Evolutionary conservation across 2,113 vertebrate genomes (phyloP), one percentile per base, ranked within the genome.

Genomic region (Mesoclemmys tuberculata): DNA sequence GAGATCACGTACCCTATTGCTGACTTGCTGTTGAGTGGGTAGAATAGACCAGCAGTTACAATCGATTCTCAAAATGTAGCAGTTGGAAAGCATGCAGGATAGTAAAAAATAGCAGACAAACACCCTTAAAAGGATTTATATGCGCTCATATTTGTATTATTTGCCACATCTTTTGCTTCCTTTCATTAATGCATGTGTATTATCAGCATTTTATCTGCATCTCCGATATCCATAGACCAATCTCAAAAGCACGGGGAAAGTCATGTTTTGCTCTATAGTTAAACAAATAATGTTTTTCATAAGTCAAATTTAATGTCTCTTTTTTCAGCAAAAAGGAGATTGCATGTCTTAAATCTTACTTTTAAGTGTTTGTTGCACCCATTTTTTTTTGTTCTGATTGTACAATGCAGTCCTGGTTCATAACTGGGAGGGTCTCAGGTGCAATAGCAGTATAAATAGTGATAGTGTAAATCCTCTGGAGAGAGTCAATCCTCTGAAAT

Each of bases 401-500:
- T 18, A 54, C 51, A 80, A 21, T 61, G 26, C 3, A 54, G 19
- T 80, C 19, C 85, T 89, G 8, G 46, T 8, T 18, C 44, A 41
- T 74, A 3, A 31, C 3, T 61, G 58, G 31, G 54, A 6, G 3
- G 21, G 49, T 14, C 31, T 56, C 55, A 31, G 55, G 26, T 46
- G 68, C 7, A 41, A 75, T 9, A 68, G 48, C 24, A 85, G 48
- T 27, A 87, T 68, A 87, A 64, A 68, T 35, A 87, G 55, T 21
- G 13, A 55, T 11, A 6, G 9, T 35, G 5, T 55, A 85, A 55
- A 27, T 56, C 52, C 49, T 46, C 46, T 26, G 58, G 8, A 80
- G 48, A 44, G 38, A 90, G 27, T n/a, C 31, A 80, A 41, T 0
- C 1, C 3, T 5, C 5, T 2, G 75, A 79, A 29, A 8, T 38